These are phyloP conservation scores for Pyrocephalus nanus DNA, from an alignment of 2,797 vertebrate species.

Conservation along the genomic window DNA sequence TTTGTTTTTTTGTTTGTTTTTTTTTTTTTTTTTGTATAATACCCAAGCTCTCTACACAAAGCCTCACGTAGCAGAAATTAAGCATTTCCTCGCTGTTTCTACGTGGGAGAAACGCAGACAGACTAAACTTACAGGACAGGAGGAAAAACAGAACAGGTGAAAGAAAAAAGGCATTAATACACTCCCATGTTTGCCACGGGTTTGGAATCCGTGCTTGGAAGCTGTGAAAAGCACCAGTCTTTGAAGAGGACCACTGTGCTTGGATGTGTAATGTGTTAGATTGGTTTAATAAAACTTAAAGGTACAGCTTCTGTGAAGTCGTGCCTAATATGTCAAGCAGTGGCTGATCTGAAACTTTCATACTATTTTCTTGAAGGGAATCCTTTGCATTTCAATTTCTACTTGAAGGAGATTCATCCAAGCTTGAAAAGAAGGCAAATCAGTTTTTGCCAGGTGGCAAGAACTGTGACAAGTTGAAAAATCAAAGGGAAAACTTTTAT, in stretches of 20 bases:
- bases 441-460: neutral
- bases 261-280: neutral
- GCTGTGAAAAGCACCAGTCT: neutral
- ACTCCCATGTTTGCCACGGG: neutral
- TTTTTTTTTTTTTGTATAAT: neutral
- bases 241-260: neutral
- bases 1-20: too few relatives aligned
- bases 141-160: neutral
- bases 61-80: neutral
- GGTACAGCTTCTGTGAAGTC: neutral
- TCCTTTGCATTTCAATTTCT: neutral
- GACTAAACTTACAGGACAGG: neutral
- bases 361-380: neutral
- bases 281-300: neutral
- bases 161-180: neutral
- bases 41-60: neutral
- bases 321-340: neutral
- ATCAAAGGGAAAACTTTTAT: conserved; percentile 19
- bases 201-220: neutral
- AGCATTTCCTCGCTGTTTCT: neutral
- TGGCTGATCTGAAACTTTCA: neutral
- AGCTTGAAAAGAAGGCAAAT: neutral
- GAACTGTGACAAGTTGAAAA: neutral
- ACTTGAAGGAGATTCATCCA: neutral
- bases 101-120: neutral